phyloP scores from a whole-genome alignment of 2,113 vertebrate genomes.

The Chionomys nivalis region DNA sequence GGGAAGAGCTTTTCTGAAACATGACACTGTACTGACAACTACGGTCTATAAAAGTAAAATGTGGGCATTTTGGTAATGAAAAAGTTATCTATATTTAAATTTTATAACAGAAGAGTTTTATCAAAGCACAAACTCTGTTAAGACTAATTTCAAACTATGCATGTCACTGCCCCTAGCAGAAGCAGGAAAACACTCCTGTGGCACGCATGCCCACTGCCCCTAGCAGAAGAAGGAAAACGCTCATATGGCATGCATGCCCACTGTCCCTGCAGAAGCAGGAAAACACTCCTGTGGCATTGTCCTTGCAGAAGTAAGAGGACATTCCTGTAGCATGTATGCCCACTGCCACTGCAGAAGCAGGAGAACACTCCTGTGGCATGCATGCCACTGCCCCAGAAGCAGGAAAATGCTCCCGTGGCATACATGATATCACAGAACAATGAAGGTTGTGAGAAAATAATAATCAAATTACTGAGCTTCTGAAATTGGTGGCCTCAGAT shows the following conservation, averaged over 20 bases:
- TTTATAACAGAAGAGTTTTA: background rate
- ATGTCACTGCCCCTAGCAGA: background rate
- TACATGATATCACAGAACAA: background rate
- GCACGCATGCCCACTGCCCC: background rate
- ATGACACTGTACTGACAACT: slow-evolving; percentile 9
- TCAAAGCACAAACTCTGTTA: background rate
- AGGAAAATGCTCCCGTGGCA: background rate
- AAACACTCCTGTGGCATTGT: too few species aligned
- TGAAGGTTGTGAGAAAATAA: background rate
- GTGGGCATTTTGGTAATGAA: background rate
- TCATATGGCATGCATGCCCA: background rate
- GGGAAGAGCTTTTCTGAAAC: background rate
- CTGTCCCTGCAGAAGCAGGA: background rate
- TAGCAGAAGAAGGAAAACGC: too few species aligned
- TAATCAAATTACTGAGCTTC: background rate
- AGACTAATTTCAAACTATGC: background rate
- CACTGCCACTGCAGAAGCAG: background rate
- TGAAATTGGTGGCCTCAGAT: background rate
- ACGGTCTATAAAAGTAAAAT: background rate
- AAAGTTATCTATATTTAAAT: background rate
- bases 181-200: background rate
- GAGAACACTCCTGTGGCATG: background rate
- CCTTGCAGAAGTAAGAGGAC: too few species aligned
- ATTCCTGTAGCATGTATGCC: too few species aligned
- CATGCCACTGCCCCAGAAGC: background rate